A percentile compares a stretch with the other conserved stretches of the same genome.
Evolutionary conservation across 2,888 invertebrate genomes (phyloP).

Genomic region (Heliconius aoede): DNA sequence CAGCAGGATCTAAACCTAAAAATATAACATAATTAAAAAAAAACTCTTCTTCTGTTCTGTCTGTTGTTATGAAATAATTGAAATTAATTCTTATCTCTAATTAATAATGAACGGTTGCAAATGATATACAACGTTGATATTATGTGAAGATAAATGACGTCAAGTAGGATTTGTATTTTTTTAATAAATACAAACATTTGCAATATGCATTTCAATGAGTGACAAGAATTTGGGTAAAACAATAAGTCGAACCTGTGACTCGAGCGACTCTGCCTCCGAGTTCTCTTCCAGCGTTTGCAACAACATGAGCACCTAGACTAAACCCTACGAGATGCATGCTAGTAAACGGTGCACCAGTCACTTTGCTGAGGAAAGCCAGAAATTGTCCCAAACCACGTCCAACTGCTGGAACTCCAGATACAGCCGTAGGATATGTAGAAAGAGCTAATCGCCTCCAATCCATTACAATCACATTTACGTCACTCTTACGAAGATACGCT

Average conservation of each 20-base stretch:
- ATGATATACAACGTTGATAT: neutral
- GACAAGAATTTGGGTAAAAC: neutral
- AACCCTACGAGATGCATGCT: slow-evolving; percentile 72
- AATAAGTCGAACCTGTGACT: slow-evolving; percentile 66
- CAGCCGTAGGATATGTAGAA: slow-evolving; percentile 58
- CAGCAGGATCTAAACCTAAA: slow-evolving; percentile 73
- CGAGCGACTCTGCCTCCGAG: slow-evolving; percentile 59
- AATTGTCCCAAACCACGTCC: slow-evolving; percentile 61
- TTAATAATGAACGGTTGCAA: neutral
- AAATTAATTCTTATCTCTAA: no score
- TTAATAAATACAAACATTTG: neutral
- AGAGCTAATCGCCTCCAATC: slow-evolving; percentile 62
- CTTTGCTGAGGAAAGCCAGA: slow-evolving; percentile 48
- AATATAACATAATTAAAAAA: slow-evolving; percentile 10
- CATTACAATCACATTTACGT: slow-evolving; percentile 61
- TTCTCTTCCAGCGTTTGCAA: slow-evolving; percentile 67
- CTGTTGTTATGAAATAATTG: no score
- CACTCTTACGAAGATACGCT: slow-evolving; percentile 56
- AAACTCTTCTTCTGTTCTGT: no score
- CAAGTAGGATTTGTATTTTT: neutral
- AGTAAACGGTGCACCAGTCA: slow-evolving; percentile 53
- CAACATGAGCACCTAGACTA: slow-evolving; percentile 75
- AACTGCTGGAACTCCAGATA: slow-evolving; percentile 56
- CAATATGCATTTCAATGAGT: neutral
- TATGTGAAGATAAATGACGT: neutral